phyloP scores from a whole-genome alignment of 2,113 vertebrate genomes.

The Mormyrus iriodes region DNA sequence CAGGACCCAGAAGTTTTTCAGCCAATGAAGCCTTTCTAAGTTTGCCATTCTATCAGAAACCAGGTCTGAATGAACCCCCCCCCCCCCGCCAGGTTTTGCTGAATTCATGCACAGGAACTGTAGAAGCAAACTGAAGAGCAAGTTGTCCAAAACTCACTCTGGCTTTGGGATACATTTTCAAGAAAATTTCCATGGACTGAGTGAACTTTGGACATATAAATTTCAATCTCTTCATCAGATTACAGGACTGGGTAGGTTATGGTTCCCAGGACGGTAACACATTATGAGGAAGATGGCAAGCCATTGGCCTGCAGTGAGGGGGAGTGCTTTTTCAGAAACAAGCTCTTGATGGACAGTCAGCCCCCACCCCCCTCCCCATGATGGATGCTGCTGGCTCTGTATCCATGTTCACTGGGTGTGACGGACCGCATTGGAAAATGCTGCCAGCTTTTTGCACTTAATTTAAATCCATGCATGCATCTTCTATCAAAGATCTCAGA shows the following conservation, averaged over 20 bases:
- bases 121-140: neutral
- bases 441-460: neutral
- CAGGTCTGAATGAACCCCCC: neutral
- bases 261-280: neutral
- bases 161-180: neutral
- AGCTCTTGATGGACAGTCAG: neutral
- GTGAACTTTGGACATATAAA: neutral
- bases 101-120: neutral
- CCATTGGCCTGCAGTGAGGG: neutral
- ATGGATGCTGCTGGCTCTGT: neutral
- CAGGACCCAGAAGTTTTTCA: neutral
- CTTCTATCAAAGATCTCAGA: neutral
- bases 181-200: neutral
- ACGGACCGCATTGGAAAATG: neutral
- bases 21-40: neutral
- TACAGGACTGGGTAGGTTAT: neutral
- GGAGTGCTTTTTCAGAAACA: neutral
- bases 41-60: neutral
- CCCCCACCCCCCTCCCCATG: neutral
- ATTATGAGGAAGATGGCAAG: neutral
- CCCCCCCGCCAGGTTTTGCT: neutral
- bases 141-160: neutral
- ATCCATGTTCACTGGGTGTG: neutral
- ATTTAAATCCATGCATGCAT: neutral
- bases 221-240: neutral